A percentile compares a stretch with the other conserved stretches of the same genome.
These are phyloP conservation scores for Acanthosepion esculentum DNA, from an alignment of 2,888 invertebrate species.

Conservation along the genomic window DNA sequence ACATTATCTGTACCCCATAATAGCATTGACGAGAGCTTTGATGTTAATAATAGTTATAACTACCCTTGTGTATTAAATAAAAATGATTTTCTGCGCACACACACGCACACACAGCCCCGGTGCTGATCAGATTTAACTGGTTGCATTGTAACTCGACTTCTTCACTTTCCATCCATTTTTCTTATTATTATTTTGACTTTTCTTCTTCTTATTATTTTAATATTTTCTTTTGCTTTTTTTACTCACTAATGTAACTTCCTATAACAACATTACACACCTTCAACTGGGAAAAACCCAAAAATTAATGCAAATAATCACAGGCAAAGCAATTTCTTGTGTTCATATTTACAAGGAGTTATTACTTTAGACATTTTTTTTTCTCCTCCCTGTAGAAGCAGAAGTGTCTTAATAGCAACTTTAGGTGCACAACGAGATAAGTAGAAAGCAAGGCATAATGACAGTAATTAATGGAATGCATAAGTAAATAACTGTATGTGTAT, in stretches of 20 bases:
- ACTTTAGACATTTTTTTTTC: not conserved
- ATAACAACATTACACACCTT: conserved; percentile 33
- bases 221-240: not conserved
- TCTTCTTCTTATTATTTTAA: not conserved
- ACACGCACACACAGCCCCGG: not conserved
- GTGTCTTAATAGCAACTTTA: conserved; percentile 33
- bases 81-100: not conserved
- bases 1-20: not conserved
- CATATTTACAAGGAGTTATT: conserved; percentile 6
- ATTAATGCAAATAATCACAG: conserved; percentile 33
- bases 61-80: not conserved
- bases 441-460: not conserved
- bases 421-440: conserved; percentile 10
- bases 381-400: not conserved
- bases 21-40: not conserved
- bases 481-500: not conserved
- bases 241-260: not conserved
- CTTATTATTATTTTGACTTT: not conserved
- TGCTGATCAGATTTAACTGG: not conserved
- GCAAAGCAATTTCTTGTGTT: conserved; percentile 20
- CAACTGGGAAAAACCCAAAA: not conserved
- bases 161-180: not conserved
- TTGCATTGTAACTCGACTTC: not conserved
- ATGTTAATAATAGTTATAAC: conserved; percentile 10
- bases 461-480: conserved; percentile 21